Evolutionary conservation across 2,113 vertebrate species (phyloP).

Genomic region (Craseonycteris thonglongyai): DNA sequence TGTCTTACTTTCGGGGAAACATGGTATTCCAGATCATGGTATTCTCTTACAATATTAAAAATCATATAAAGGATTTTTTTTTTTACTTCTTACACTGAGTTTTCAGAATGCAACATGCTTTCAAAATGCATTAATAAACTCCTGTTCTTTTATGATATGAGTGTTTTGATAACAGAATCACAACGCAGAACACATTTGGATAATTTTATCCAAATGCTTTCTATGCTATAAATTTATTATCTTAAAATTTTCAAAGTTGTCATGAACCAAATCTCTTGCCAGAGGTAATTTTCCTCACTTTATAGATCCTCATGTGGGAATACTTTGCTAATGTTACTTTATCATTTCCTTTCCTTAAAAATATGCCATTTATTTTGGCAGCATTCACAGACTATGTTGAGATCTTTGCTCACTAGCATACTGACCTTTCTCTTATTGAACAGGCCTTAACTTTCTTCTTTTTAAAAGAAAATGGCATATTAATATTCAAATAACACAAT

Average conservation of each 20-base stretch:
- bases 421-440: neutral
- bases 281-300: constrained; percentile 55
- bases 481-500: neutral
- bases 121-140: constrained; percentile 61
- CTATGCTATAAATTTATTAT: constrained; percentile 59
- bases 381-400: neutral
- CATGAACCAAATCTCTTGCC: constrained; percentile 65
- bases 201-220: constrained; percentile 69
- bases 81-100: constrained; percentile 24
- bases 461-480: neutral
- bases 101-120: constrained; percentile 4
- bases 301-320: constrained; percentile 37
- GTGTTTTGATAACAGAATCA: constrained; percentile 66
- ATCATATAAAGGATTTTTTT: neutral
- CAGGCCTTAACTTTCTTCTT: neutral
- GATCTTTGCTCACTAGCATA: neutral
- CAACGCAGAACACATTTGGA: constrained; percentile 64
- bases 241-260: constrained; percentile 65
- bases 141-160: constrained; percentile 55
- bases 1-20: no score
- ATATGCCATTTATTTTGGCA: neutral
- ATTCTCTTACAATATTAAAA: constrained; percentile 2
- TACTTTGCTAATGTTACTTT: constrained; percentile 35
- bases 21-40: neutral
- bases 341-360: constrained; percentile 40